phyloP scores from a whole-genome alignment of 2,113 vertebrate species.

The Gobio gobio region DNA sequence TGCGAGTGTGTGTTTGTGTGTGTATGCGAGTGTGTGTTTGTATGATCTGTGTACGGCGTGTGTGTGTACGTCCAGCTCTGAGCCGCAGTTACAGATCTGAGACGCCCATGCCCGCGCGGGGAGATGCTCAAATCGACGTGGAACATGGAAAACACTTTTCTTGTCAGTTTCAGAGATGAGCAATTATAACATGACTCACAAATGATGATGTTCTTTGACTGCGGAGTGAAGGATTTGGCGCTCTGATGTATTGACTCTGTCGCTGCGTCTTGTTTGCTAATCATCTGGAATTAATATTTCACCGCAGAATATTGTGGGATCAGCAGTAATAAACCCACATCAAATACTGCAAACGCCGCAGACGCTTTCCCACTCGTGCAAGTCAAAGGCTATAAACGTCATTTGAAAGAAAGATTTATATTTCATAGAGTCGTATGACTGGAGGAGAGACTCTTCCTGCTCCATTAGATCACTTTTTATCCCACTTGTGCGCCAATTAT shows the following conservation, averaged over 20 bases:
- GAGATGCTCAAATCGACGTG: neutral
- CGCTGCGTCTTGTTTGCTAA: slow-evolving; percentile 14
- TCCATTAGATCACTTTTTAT: slow-evolving; percentile 26
- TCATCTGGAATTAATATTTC: slow-evolving; percentile 19
- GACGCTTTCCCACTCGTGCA: neutral
- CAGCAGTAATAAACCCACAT: slow-evolving; percentile 22
- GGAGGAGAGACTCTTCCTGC: neutral
- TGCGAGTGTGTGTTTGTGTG: no score
- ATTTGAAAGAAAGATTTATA: slow-evolving; percentile 6
- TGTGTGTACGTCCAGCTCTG: neutral
- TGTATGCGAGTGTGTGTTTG: no score
- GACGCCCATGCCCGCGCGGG: neutral
- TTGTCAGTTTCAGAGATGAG: neutral
- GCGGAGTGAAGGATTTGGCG: neutral
- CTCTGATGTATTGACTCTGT: slow-evolving; percentile 30
- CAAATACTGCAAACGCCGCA: slow-evolving; percentile 3
- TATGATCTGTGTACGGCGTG: no score
- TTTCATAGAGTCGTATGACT: neutral
- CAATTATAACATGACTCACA: neutral
- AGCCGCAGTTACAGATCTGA: neutral
- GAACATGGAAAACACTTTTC: slow-evolving; percentile 15
- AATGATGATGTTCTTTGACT: neutral
- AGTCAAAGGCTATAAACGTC: slow-evolving; percentile 37
- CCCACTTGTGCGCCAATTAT: neutral
- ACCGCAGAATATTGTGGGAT: slow-evolving; percentile 1